A percentile compares a stretch with the other conserved stretches of the same genome.
Evolutionary conservation across 2,888 invertebrate genomes (phyloP).

Genomic region (Andrena chrysosceles): DNA sequence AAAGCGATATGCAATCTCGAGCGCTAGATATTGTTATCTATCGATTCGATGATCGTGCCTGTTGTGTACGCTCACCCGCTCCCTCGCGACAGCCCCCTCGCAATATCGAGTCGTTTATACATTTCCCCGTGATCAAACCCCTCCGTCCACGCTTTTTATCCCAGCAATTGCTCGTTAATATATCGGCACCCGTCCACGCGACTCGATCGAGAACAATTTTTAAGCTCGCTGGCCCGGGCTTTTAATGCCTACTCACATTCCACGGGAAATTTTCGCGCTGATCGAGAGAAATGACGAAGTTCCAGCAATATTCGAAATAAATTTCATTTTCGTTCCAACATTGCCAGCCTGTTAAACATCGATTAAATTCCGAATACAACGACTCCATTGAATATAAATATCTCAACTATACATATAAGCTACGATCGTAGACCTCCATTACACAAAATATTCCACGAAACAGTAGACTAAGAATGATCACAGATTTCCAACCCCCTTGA

Average conservation of each 20-base stretch:
- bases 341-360: too few relatives aligned
- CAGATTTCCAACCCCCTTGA: neutral
- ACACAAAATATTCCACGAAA: too few relatives aligned
- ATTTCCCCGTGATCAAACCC: constrained; percentile 27
- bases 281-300: constrained; percentile 21
- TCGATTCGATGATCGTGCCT: constrained; percentile 55
- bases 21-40: constrained; percentile 62
- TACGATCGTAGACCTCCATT: too few relatives aligned
- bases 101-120: constrained; percentile 57
- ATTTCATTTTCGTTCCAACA: constrained; percentile 37
- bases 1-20: constrained; percentile 63
- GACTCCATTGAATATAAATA: neutral
- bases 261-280: neutral
- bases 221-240: constrained; percentile 37
- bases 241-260: constrained; percentile 26
- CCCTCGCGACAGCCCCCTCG: neutral
- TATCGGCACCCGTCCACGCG: constrained; percentile 16
- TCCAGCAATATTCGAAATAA: constrained; percentile 33
- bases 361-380: too few relatives aligned
- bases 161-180: constrained; percentile 45
- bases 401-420: too few relatives aligned
- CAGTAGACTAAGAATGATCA: too few relatives aligned
- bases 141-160: constrained; percentile 43
- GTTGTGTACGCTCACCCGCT: constrained; percentile 24
- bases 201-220: constrained; percentile 49